Percentiles rank a stretch among this genome's conserved stretches.
Evolutionary conservation across 2,888 invertebrate genomes (phyloP).

Genomic region (Seladonia tumulorum): DNA sequence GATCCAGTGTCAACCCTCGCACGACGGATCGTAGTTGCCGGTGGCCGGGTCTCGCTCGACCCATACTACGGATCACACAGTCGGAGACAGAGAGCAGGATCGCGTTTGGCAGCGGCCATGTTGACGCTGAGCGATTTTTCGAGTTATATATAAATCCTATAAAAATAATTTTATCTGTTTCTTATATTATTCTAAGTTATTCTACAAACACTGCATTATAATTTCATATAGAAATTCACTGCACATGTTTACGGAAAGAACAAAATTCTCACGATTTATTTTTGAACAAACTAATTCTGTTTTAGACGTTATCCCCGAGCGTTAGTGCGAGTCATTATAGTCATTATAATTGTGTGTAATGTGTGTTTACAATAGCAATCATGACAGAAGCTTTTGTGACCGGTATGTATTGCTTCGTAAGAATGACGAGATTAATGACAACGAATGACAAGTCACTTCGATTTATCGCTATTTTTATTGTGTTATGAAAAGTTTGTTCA

Average conservation of each 20-base stretch:
- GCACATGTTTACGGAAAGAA: no score
- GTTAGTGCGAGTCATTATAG: not conserved
- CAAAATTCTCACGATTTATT: no score
- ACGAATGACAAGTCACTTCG: not conserved
- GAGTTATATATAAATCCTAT: no score
- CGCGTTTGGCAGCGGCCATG: no score
- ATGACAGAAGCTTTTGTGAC: not conserved
- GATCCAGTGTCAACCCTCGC: not conserved
- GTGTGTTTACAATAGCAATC: not conserved
- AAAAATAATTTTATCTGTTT: no score
- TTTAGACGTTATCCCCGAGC: not conserved
- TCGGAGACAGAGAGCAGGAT: not conserved
- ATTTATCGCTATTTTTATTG: not conserved
- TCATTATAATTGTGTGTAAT: not conserved
- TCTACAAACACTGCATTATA: no score
- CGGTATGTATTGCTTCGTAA: not conserved
- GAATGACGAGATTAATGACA: not conserved
- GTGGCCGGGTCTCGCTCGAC: not conserved
- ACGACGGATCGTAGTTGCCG: not conserved
- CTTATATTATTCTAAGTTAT: no score
- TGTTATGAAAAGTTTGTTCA: not conserved
- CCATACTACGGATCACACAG: not conserved
- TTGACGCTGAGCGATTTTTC: no score
- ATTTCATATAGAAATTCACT: no score
- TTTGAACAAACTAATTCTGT: not conserved